Conservation (phyloP, 2,113 vertebrate genomes). For the Apteryx mantelli region DNA sequence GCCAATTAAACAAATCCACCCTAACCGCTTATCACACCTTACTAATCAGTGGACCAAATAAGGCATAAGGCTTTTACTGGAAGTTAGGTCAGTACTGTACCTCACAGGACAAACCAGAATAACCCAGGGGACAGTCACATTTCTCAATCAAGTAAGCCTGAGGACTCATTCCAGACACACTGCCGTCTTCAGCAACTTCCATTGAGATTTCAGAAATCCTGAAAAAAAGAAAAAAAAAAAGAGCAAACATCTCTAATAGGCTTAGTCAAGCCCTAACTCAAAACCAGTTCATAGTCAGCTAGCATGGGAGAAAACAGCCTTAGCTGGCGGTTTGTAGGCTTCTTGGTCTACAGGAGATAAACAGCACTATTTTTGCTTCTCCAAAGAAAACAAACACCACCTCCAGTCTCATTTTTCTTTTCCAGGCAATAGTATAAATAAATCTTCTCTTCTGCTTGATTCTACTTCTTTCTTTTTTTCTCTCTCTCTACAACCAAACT, state of each 20-base stretch:
- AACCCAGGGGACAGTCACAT: slow-evolving; percentile 90
- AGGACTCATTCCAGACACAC: slow-evolving; percentile 76
- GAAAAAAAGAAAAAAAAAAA: not conserved
- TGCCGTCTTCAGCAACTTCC: slow-evolving; percentile 86
- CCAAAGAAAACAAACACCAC: not conserved
- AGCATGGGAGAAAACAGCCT: not conserved
- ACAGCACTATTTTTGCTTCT: not conserved
- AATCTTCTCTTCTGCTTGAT: not conserved
- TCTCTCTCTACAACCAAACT: slow-evolving; percentile 8
- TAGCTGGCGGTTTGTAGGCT: not conserved
- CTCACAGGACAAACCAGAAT: slow-evolving; percentile 95
- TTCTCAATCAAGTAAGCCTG: slow-evolving; percentile 87
- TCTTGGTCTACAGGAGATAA: not conserved
- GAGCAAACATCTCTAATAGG: not conserved
- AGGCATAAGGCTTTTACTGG: not conserved
- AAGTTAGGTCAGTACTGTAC: slow-evolving; percentile 67
- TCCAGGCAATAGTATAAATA: not conserved
- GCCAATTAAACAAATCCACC: not conserved
- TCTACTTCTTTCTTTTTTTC: not conserved
- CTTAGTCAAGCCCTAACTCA: not conserved
- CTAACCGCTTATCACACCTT: not conserved
- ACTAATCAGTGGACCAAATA: not conserved
- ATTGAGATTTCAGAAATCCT: slow-evolving; percentile 97
- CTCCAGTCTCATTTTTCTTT: not conserved
- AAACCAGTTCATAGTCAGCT: not conserved